Base-by-base conservation (phyloP, 2,113 vertebrate species). In the Stigmatopora nigra region DNA sequence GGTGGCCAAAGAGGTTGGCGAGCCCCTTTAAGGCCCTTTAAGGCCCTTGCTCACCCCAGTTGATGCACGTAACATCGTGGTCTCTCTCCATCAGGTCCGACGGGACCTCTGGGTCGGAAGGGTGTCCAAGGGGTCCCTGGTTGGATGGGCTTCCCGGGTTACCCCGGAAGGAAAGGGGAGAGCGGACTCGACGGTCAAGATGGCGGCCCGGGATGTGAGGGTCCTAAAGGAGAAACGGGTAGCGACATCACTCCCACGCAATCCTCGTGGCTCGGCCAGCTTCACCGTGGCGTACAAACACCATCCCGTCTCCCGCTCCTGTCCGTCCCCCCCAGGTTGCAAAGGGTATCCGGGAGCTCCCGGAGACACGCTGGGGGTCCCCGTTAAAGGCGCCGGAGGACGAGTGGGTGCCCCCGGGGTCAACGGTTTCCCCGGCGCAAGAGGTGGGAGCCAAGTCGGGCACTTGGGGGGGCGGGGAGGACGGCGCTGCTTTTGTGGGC, bases 151-250 rank as follows among this genome's bases (percentile, higher is more conserved):
- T 0, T 0, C 14, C 49, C 47, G 41, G 89, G 91, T 51, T 17
- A 4, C n/a, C 31, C 2, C 1, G 91, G 90, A 1, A 35, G 5
- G 13, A 77, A 59, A 14, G 90, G 90, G 3, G 76, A 82, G 9
- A 76, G 12, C 19, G 90, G 90, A 1, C 44, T 16, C 0, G 61
- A 47, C 6, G 90, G 89, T 7, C 60, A 0, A 63, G 72, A 75
- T 17, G 91, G 89, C 47, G 15, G 7, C 11, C 69, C n/a, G 20
- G 91, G 91, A 60, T 69, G 53, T 53, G 49, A 68, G 7, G 90
- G 91, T 7, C 1, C 5, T 0, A 84, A 82, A 77, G 91, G 89
- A 82, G 67, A 75, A n/a, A 89, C 86, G 78, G 91, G 91, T 90
- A 80, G 60, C 47, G 3, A n/a, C 20, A 11, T 3, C 15, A 15